A percentile compares a stretch with the other conserved stretches of the same genome.
These are phyloP conservation scores for Numida meleagris DNA, from an alignment of 2,113 vertebrate genomes.

Conservation along the genomic window DNA sequence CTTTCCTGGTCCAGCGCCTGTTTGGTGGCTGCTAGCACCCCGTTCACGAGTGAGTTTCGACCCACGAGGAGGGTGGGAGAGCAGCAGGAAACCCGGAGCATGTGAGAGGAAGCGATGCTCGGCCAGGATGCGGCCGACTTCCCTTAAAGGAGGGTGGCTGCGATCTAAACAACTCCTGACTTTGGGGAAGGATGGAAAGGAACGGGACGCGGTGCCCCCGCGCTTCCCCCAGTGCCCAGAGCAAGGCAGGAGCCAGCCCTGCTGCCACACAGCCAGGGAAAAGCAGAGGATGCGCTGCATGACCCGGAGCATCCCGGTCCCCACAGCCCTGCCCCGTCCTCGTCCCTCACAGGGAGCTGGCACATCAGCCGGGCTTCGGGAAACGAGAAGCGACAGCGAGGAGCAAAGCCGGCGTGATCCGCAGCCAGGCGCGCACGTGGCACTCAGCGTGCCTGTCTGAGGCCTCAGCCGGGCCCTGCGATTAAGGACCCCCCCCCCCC, in stretches of 20 bases:
- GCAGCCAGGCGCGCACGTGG: neutral
- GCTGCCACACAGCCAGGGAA: accelerated
- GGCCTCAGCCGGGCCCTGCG: constrained; percentile 23
- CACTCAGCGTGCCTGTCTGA: constrained; percentile 33
- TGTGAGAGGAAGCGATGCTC: neutral
- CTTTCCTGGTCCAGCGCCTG: neutral
- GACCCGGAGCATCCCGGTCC: neutral
- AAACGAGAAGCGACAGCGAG: constrained; percentile 49
- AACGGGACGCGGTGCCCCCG: neutral
- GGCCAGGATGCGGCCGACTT: neutral
- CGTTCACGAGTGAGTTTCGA: neutral
- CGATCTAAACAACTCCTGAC: neutral
- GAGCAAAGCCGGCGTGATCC: constrained; percentile 54
- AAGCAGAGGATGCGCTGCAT: neutral
- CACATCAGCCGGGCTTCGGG: neutral
- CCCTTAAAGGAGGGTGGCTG: neutral
- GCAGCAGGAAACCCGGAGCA: constrained; percentile 10
- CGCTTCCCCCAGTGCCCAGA: neutral
- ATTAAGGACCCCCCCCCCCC: constrained; percentile 19
- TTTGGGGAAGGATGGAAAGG: neutral
- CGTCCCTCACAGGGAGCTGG: neutral
- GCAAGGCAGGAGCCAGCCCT: neutral
- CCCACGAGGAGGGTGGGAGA: neutral
- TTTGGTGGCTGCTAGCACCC: neutral
- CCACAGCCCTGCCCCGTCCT: accelerated